Base-by-base conservation (phyloP, 2,797 vertebrate species). In the Lepus oiostolus region DNA sequence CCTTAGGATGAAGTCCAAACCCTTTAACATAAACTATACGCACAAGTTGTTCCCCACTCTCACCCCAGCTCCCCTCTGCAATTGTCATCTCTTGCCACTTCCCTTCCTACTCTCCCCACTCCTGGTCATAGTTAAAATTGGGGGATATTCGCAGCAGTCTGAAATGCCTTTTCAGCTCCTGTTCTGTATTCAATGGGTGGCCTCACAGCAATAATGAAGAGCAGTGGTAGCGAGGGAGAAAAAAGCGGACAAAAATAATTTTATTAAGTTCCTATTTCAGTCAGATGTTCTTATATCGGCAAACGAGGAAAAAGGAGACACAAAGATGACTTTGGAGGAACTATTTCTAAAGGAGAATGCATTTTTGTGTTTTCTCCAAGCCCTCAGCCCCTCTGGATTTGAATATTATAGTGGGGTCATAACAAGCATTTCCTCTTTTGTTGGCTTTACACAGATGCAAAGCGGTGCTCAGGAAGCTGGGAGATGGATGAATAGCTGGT, bases 351-450 rank as follows among this genome's bases (percentile, higher is more conserved):
- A 35, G 9, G 28, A 67, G 22, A 65, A 85, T 52, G 35, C 65
- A 85, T 89, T 94, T 87, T 85, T 94, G 8, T 60, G 76, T 88
- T 88, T 94, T 93, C 72, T 70, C 95, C 75, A 76, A 86, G 67
- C 89, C 71, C 63, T 81, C 63, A 54, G 42, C 76, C 65, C 60
- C 80, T 94, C 86, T 96, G 89, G 70, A 93, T 94, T 94, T 93
- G 88, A 95, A 97, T 94, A 97, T 90, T 96, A 90, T 71, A 65
- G 71, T 75, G 79, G 79, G 91, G 74, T 96, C 85, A 94, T 91
- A 95, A 88, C 82, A 93, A 95, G 90, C 85, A 95, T 97, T 95
- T 92, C 79, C n/a, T 93, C 87, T 95, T 92, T 92, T 97, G 89
- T 97, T 93, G 68, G 93, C 75, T 96, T 97, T 95, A 93, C 90